phyloP scores from a whole-genome alignment of 2,797 vertebrate genomes.

The Simalia tracyae region DNA sequence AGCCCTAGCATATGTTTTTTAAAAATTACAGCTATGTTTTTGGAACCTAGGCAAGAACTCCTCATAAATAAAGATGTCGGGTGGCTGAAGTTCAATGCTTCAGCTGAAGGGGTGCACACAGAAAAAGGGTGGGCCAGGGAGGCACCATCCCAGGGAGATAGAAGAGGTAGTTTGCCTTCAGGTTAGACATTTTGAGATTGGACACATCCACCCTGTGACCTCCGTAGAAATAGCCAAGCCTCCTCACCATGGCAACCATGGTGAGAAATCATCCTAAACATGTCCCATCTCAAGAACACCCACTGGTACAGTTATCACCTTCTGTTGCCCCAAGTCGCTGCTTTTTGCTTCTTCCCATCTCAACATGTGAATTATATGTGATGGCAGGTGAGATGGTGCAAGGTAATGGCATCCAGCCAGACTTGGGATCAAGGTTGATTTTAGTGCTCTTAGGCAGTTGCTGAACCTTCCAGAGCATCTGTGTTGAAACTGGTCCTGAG shows the following conservation, averaged over 20 bases:
- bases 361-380: background rate
- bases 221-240: background rate
- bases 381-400: background rate
- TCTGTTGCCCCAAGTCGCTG: background rate
- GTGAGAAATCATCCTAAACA: background rate
- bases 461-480: background rate
- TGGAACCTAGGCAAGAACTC: background rate
- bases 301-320: background rate
- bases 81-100: background rate
- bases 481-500: background rate
- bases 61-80: background rate
- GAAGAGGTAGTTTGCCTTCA: background rate
- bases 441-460: background rate
- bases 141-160: background rate
- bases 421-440: background rate
- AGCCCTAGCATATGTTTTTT: background rate
- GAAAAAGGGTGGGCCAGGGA: background rate
- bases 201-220: background rate
- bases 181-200: background rate
- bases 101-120: background rate
- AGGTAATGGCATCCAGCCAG: background rate
- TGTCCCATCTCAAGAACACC: background rate
- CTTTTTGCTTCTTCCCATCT: background rate
- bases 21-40: background rate
- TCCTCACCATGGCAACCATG: background rate